These are phyloP conservation scores for Nesometra sesokonis DNA, from an alignment of 35 echinoderm and acorn worm genomes.

Conservation along the genomic window DNA sequence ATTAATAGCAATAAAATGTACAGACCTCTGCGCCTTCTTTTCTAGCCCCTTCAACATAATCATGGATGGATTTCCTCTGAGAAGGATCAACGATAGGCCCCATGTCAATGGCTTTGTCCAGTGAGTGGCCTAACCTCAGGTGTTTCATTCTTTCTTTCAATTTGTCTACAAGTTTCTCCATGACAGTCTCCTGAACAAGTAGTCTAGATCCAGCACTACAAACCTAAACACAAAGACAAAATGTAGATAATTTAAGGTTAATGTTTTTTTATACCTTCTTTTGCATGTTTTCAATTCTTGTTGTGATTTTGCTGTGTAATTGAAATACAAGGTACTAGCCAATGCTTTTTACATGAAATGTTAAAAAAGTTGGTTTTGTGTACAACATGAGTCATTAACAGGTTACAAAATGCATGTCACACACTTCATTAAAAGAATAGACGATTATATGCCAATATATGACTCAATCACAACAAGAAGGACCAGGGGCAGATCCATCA, in stretches of 20 bases:
- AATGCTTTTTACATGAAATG: too few relatives aligned
- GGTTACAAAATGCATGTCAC: too few relatives aligned
- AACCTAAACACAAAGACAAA: conserved; percentile 18
- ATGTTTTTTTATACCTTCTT: too few relatives aligned
- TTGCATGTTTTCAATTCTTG: neutral
- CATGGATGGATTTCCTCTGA: conserved; percentile 63
- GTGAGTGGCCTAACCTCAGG: conserved; percentile 70
- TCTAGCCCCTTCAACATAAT: conserved; percentile 81
- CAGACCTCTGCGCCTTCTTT: conserved; percentile 79
- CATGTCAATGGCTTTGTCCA: conserved; percentile 94
- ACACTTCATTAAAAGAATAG: too few relatives aligned
- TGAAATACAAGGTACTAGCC: too few relatives aligned
- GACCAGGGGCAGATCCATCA: too few relatives aligned
- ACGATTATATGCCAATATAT: too few relatives aligned
- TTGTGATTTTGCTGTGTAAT: conserved; percentile 5
- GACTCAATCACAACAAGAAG: too few relatives aligned
- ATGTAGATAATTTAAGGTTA: too few relatives aligned
- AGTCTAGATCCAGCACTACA: conserved; percentile 86
- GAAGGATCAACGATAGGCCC: conserved; percentile 89
- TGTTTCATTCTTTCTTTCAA: conserved; percentile 72
- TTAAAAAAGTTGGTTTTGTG: too few relatives aligned
- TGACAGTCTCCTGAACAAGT: conserved; percentile 71
- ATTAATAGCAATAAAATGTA: too few relatives aligned
- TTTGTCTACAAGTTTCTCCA: conserved; percentile 51
- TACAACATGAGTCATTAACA: too few relatives aligned